phyloP scores from a whole-genome alignment of 2,113 vertebrate species.

The Thymallus thymallus region DNA sequence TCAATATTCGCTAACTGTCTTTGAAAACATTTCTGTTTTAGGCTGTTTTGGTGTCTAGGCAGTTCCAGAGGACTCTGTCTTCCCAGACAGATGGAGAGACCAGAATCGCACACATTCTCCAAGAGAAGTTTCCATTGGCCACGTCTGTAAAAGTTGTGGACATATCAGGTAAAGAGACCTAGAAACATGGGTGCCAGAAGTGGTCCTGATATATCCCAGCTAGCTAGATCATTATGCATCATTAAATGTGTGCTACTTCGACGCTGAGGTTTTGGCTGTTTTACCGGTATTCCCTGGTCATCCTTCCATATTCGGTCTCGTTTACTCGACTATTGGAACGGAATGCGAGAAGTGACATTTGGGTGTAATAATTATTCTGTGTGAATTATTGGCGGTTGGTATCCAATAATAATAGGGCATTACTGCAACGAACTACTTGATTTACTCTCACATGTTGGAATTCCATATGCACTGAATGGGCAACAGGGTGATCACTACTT shows the following conservation, averaged over 20 bases:
- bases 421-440: too few species aligned
- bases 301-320: too few species aligned
- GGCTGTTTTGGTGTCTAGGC: conserved; percentile 29
- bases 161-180: conserved; percentile 80
- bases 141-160: conserved; percentile 84
- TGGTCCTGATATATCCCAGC: neutral
- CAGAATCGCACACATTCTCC: conserved; percentile 74
- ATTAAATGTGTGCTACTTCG: neutral
- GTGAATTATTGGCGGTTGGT: too few species aligned
- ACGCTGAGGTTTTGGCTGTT: too few species aligned
- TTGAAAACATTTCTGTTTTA: conserved; percentile 26
- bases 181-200: neutral
- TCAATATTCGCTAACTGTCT: neutral
- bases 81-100: conserved; percentile 81
- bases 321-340: neutral
- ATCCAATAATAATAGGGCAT: too few species aligned
- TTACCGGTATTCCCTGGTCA: too few species aligned
- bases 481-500: too few species aligned
- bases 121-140: conserved; percentile 84
- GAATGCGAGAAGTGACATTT: too few species aligned
- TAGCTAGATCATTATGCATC: neutral
- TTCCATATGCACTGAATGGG: too few species aligned
- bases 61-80: conserved; percentile 60
- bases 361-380: too few species aligned
- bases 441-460: too few species aligned